phyloP scores from a whole-genome alignment of 2,113 vertebrate species.

The Tringa solitaria region DNA sequence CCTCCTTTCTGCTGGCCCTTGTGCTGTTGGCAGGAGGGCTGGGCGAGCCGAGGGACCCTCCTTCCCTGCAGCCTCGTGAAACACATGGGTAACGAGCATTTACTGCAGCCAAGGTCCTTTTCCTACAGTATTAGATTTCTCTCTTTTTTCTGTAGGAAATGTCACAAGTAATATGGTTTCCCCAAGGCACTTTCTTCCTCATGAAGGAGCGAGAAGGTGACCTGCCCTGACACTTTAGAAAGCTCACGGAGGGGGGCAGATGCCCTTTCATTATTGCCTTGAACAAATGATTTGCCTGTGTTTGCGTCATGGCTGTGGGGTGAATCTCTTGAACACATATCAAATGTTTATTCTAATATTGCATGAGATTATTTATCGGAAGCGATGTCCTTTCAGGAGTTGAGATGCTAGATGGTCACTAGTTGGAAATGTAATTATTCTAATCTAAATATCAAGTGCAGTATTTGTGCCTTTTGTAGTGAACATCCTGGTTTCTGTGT shows the following conservation, averaged over 20 bases:
- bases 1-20: neutral
- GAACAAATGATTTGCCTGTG: neutral
- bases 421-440: neutral
- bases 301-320: neutral
- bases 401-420: neutral
- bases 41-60: neutral
- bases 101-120: neutral
- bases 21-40: neutral
- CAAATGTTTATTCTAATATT: neutral
- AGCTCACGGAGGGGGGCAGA: neutral
- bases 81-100: neutral
- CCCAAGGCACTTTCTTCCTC: neutral
- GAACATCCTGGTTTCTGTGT: neutral
- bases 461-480: neutral
- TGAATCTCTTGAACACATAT: neutral
- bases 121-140: neutral
- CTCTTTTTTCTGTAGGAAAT: neutral
- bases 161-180: neutral
- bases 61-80: neutral
- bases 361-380: neutral
- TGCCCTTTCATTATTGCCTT: neutral
- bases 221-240: neutral
- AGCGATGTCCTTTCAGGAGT: neutral
- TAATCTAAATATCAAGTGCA: accelerated
- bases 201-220: neutral